A percentile compares a stretch with the other conserved stretches of the same genome.
Conservation (phyloP, 1,140 invertebrate genomes). For the Cherax destructor region DNA sequence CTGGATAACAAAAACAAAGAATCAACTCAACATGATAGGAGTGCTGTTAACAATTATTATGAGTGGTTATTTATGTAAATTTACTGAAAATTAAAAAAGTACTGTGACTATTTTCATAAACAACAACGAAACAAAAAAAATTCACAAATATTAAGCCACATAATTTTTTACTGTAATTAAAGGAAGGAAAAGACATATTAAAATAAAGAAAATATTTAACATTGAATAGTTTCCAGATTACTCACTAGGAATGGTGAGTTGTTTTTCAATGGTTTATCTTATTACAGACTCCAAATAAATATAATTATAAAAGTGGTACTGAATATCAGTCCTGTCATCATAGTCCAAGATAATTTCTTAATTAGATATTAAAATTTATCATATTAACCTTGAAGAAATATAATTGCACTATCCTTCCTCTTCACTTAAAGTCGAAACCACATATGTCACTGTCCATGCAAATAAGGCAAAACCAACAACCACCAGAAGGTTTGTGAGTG, state of each 20-base stretch:
- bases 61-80: too few relatives aligned
- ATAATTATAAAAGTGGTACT: background rate
- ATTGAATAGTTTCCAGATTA: background rate
- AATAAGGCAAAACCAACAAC: conserved; percentile 90
- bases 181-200: background rate
- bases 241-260: background rate
- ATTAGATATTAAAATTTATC: background rate
- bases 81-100: too few relatives aligned
- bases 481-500: conserved; percentile 86
- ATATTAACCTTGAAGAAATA: background rate
- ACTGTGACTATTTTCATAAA: too few relatives aligned
- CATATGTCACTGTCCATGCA: conserved; percentile 90
- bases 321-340: background rate
- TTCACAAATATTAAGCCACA: too few relatives aligned
- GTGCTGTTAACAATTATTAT: too few relatives aligned
- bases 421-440: conserved; percentile 78
- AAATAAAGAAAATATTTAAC: background rate
- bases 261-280: background rate
- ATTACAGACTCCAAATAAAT: background rate
- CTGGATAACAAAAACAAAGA: too few relatives aligned
- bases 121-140: too few relatives aligned
- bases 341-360: background rate
- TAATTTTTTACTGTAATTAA: too few relatives aligned
- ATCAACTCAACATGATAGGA: too few relatives aligned
- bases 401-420: conserved; percentile 50